Percentiles rank a stretch among this genome's conserved stretches.
phyloP scores from a whole-genome alignment of 2,888 invertebrate genomes.

The Rotaria macrura region DNA sequence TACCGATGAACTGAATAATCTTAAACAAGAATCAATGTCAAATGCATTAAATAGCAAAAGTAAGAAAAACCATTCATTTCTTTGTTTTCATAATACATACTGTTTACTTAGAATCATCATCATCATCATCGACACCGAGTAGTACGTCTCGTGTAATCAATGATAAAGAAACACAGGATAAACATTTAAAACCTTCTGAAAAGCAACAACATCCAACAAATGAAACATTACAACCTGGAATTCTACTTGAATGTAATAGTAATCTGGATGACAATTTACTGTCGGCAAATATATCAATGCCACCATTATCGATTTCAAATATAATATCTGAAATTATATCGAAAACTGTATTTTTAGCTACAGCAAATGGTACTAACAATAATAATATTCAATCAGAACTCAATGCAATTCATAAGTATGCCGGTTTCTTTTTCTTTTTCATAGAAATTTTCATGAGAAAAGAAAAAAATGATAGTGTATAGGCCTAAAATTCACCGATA shows the following conservation, averaged over 20 bases:
- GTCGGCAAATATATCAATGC: no score
- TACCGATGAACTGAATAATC: neutral
- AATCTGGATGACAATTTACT: no score
- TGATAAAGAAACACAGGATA: neutral
- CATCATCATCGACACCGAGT: neutral
- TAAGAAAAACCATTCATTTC: neutral
- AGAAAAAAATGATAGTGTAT: no score
- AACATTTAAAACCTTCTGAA: neutral
- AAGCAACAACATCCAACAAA: neutral
- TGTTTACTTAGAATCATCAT: neutral
- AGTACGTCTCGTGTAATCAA: neutral
- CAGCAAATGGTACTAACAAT: neutral
- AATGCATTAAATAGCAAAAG: neutral
- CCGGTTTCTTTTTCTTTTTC: neutral
- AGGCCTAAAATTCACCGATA: no score
- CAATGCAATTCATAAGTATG: neutral
- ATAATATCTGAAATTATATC: neutral
- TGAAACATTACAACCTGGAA: neutral
- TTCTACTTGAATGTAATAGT: no score
- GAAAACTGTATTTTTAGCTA: neutral
- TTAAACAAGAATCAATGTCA: neutral
- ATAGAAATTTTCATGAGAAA: no score
- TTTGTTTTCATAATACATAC: neutral
- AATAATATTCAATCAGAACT: neutral
- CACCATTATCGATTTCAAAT: no score